Evolutionary conservation across 2,113 vertebrate species (phyloP).

Genomic region (Etia nguti): DNA sequence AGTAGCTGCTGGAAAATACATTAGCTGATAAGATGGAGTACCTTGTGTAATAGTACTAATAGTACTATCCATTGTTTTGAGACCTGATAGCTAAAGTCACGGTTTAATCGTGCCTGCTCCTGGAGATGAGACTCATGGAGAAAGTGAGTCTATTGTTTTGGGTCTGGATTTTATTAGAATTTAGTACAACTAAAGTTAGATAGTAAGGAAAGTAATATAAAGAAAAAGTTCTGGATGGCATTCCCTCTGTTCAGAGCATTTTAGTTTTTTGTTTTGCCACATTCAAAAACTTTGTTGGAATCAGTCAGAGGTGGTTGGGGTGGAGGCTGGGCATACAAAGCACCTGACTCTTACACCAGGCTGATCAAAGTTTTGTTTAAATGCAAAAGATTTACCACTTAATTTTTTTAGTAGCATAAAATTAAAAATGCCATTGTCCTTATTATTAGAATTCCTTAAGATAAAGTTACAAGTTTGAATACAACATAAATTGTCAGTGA

Average conservation of each 20-base stretch:
- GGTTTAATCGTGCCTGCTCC: background rate
- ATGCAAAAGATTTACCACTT: background rate
- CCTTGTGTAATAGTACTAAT: background rate
- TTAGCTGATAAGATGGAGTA: slow-evolving; percentile 37
- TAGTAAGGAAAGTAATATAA: too few relatives aligned
- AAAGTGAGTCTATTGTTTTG: background rate
- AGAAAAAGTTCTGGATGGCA: background rate
- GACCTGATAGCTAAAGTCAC: background rate
- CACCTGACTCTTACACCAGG: background rate
- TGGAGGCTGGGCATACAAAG: background rate
- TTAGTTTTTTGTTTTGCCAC: background rate
- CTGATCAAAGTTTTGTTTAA: background rate
- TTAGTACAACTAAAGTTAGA: background rate
- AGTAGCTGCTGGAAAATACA: slow-evolving; percentile 42
- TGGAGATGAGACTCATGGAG: background rate
- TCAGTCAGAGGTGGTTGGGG: background rate
- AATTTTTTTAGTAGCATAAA: background rate
- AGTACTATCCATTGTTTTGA: background rate
- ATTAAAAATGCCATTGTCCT: background rate
- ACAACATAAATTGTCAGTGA: background rate
- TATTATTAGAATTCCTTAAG: background rate
- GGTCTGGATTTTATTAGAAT: background rate
- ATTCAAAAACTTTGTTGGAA: background rate
- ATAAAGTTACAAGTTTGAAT: background rate
- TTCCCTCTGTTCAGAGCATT: background rate